Base-by-base conservation (phyloP, 2,113 vertebrate species). In the Fukomys damarensis region DNA sequence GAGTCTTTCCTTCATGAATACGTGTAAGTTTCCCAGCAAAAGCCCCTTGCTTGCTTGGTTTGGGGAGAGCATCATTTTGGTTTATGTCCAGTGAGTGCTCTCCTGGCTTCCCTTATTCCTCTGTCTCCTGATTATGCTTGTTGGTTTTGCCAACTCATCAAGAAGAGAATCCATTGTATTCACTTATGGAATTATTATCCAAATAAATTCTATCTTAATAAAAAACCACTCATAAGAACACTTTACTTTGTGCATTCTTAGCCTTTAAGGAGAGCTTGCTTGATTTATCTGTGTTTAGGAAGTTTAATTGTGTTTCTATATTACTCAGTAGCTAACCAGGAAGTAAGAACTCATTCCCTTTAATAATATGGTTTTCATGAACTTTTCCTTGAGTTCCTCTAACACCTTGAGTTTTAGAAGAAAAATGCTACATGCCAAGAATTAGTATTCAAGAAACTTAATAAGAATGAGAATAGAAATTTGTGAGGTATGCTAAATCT, bases 381-480 rank as follows among this genome's bases (percentile, higher is more conserved):
- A 88, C 28, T 85, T 97, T 93, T 65, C 38, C 38, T 87, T 63
- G 70, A 80, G 20, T 90, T 92, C 63, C 84, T 96, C 24, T 56
- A 92, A 89, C 43, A 81, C 11, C 89, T 92, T 93, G 26, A 52
- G 43, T 93, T 92, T 70, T 95, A 80, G 52, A 83, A 80, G 9
- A 70, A 96, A 96, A 16, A 4, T 82, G 28, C 43, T 85, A 94
- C 91, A 61, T 88, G 81, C 41, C 24, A 89, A 92, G 43, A 88
- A 97, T 97, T 97, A 80, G 43, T 91, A 97, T 97, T 92, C 94
- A 95, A 96, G 89, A 77, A 92, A 97, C 81, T 97, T 95, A 93
- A 93, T 95, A 97, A 97, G 96, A 97, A 98, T 95, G 56, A 92
- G 96, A 98, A 98, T 96, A 97, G 76, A 84, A 95, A 92, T 24